Evolutionary conservation across 2,888 invertebrate species (phyloP), one percentile per base, ranked within the genome.

Genomic region (Phaonia tiefii): DNA sequence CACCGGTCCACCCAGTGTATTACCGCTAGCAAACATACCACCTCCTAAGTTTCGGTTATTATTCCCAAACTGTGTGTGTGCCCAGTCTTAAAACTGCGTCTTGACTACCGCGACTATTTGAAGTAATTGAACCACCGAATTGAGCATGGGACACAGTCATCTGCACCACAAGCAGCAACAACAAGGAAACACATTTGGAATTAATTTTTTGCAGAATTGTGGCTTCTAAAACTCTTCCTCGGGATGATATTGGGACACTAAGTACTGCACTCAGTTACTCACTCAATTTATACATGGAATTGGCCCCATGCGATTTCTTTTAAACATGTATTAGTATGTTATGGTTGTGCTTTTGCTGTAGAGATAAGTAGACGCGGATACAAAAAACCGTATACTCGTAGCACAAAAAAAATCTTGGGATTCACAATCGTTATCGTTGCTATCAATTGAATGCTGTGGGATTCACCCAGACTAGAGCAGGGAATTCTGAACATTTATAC

Each of bases 21-120:
- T 83, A 8, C 83, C 83, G 58, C 63, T 74, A 13, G 82, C 83
- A 63, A 83, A 84, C 4, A 83, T 37, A n/a, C 80, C 82, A 17
- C 79, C 83, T 10, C 76, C 80, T n/a, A 83, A 17, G 46, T 84
- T 84, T 31, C 71, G 73, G 11, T 80, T 54, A 2, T 67, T 58
- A 39, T 65, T 63, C 54, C 84, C 83, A 72, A 84, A 31, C 4
- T 58, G 67, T n/a, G 42, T n/a, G n/a, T 80, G 42, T n/a, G 3
- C 51, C 37, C 22, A 70, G 67, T 8, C 37, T 54, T 5, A 84
- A 11, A 20, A 76, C 75, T 2, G 76, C 81, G 56, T 83, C 82
- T 10, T 65, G 15, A 10, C 83, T 80, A 15, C 83, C 82, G 13
- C 63, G 58, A 2, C 74, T 75, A 72, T 78, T 83, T 2, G 63